Conservation (phyloP, 2,888 invertebrate genomes). For the Nomada hirtipes region DNA sequence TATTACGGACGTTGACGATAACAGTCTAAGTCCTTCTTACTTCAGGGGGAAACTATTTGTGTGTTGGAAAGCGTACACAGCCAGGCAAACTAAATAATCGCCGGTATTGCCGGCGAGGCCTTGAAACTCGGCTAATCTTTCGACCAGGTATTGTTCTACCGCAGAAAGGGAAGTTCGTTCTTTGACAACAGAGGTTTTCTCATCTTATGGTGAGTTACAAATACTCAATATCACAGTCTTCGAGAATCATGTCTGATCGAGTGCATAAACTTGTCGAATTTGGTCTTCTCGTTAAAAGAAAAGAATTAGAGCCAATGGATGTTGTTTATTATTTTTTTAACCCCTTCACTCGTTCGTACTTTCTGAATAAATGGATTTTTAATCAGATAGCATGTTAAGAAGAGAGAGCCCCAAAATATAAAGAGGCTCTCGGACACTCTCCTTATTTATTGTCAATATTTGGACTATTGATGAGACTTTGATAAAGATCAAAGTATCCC, state of each 20-base stretch:
- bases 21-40: slow-evolving; percentile 62
- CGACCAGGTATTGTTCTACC: slow-evolving; percentile 54
- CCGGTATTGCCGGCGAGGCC: slow-evolving; percentile 56
- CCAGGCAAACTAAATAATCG: slow-evolving; percentile 57
- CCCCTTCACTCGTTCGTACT: too few relatives aligned
- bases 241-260: too few relatives aligned
- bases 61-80: slow-evolving; percentile 24
- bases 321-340: too few relatives aligned
- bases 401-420: too few relatives aligned
- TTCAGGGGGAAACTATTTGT: slow-evolving; percentile 31
- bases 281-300: neutral
- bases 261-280: too few relatives aligned
- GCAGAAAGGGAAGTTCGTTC: slow-evolving; percentile 46
- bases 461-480: too few relatives aligned
- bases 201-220: neutral
- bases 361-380: too few relatives aligned
- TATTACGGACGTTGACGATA: slow-evolving; percentile 65
- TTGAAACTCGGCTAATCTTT: slow-evolving; percentile 69
- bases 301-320: too few relatives aligned
- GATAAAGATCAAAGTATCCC: too few relatives aligned
- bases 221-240: neutral
- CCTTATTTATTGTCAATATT: too few relatives aligned
- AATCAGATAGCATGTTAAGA: too few relatives aligned
- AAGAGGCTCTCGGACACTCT: too few relatives aligned
- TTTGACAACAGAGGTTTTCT: slow-evolving; percentile 2